These are phyloP conservation scores for Rhadinocentrus ornatus DNA, from an alignment of 2,797 vertebrate genomes.

Conservation along the genomic window DNA sequence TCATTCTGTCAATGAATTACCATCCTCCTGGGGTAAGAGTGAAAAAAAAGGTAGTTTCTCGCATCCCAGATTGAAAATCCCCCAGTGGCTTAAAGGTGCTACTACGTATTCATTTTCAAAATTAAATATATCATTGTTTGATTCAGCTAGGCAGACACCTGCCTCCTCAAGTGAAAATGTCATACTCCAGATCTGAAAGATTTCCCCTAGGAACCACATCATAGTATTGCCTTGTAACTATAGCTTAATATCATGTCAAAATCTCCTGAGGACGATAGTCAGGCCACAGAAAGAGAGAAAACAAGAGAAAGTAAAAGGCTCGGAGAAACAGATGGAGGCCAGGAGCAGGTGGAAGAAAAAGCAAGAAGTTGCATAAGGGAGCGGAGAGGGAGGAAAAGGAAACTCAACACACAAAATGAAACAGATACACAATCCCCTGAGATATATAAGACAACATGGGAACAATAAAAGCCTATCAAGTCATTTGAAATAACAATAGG, in stretches of 20 bases:
- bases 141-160: constrained; percentile 87
- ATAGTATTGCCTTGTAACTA: constrained; percentile 90
- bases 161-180: constrained; percentile 85
- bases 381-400: constrained; percentile 20
- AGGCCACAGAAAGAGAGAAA: constrained; percentile 74
- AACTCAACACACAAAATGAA: constrained; percentile 55
- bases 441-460: constrained; percentile 85
- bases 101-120: constrained; percentile 87
- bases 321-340: constrained; percentile 63
- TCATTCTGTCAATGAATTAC: constrained; percentile 94
- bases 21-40: constrained; percentile 84
- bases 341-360: constrained; percentile 49
- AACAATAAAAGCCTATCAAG: constrained; percentile 84
- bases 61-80: constrained; percentile 81
- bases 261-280: constrained; percentile 91
- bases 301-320: constrained; percentile 61
- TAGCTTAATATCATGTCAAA: constrained; percentile 91
- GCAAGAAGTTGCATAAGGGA: constrained; percentile 13
- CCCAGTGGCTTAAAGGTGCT: constrained; percentile 74
- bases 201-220: constrained; percentile 88
- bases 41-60: constrained; percentile 42
- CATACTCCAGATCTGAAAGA: constrained; percentile 84
- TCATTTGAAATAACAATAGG: constrained; percentile 88
- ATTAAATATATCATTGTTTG: constrained; percentile 91
- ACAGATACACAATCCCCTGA: constrained; percentile 80